A percentile compares a stretch with the other conserved stretches of the same genome.
These are phyloP conservation scores for Agrotis ipsilon DNA, from an alignment of 2,888 invertebrate species.

Conservation along the genomic window DNA sequence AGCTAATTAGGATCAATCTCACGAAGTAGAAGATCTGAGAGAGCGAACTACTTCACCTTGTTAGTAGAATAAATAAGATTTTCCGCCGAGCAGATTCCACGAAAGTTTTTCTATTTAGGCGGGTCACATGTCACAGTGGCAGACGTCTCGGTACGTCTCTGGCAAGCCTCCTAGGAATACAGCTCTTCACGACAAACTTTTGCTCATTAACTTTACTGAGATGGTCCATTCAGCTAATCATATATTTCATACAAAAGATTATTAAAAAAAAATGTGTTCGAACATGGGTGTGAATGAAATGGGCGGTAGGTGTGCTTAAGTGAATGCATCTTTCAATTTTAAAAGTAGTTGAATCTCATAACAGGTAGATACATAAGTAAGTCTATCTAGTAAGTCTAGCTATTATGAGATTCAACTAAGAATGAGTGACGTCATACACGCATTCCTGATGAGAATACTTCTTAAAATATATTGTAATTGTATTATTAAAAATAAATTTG, in stretches of 20 bases:
- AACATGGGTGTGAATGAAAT: too few relatives aligned
- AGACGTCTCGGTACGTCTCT: conserved; percentile 5
- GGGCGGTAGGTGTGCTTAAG: not conserved
- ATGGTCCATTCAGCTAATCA: too few relatives aligned
- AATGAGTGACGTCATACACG: too few relatives aligned
- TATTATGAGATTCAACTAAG: too few relatives aligned
- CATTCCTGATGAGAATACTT: too few relatives aligned
- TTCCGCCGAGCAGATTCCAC: conserved; percentile 21
- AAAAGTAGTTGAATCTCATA: too few relatives aligned
- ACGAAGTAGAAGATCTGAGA: conserved; percentile 12
- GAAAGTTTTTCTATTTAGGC: conserved; percentile 29
- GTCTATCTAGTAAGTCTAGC: too few relatives aligned
- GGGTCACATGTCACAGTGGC: conserved; percentile 19
- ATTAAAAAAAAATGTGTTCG: too few relatives aligned
- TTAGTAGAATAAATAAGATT: conserved; percentile 34
- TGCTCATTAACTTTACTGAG: conserved; percentile 8
- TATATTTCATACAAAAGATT: too few relatives aligned
- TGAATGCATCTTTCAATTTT: not conserved
- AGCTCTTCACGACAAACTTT: conserved; percentile 11
- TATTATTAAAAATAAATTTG: too few relatives aligned
- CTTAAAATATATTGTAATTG: too few relatives aligned
- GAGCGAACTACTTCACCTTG: conserved; percentile 25
- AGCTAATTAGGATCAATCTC: conserved; percentile 30
- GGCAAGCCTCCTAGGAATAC: conserved; percentile 5
- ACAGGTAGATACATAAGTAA: too few relatives aligned